Percentiles rank a stretch among this genome's conserved stretches.
Evolutionary conservation across 2,113 vertebrate genomes (phyloP).

Genomic region (Tonatia bakeri): DNA sequence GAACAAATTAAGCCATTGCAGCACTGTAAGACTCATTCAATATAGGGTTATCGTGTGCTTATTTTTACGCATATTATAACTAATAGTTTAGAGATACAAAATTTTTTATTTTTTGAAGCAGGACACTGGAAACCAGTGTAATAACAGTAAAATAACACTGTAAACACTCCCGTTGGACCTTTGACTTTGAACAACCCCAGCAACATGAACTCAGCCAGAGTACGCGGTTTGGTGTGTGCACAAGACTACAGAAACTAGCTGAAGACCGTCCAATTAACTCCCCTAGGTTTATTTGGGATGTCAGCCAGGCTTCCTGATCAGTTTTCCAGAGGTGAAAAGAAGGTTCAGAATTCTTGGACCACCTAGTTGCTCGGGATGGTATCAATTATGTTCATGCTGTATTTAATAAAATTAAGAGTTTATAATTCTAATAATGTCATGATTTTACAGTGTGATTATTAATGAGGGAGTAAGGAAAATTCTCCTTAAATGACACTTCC

Average conservation of each 20-base stretch:
- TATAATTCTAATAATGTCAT: conserved; percentile 26
- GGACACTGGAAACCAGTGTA: not conserved
- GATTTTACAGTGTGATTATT: not conserved
- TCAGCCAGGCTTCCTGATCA: conserved; percentile 42
- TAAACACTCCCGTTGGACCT: not conserved
- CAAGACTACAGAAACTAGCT: not conserved
- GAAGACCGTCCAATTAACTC: not conserved
- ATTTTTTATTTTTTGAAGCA: not conserved
- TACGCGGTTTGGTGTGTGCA: not conserved
- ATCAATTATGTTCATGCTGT: conserved; percentile 11
- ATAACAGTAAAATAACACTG: not conserved
- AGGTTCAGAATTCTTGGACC: not conserved
- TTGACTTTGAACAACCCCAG: not conserved
- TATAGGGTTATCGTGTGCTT: not conserved
- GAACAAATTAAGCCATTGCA: not conserved
- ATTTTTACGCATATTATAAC: not conserved
- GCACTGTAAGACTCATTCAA: not conserved
- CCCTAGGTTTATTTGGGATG: not conserved
- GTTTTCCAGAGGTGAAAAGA: not conserved
- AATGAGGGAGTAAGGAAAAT: not conserved
- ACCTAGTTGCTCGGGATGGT: not conserved
- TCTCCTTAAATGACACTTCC: not conserved
- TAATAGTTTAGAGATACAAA: not conserved
- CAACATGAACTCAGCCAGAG: not conserved
- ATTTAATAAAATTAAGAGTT: conserved; percentile 39